Conservation (phyloP, 2,888 invertebrate genomes). For the Orthosia gracilis region DNA sequence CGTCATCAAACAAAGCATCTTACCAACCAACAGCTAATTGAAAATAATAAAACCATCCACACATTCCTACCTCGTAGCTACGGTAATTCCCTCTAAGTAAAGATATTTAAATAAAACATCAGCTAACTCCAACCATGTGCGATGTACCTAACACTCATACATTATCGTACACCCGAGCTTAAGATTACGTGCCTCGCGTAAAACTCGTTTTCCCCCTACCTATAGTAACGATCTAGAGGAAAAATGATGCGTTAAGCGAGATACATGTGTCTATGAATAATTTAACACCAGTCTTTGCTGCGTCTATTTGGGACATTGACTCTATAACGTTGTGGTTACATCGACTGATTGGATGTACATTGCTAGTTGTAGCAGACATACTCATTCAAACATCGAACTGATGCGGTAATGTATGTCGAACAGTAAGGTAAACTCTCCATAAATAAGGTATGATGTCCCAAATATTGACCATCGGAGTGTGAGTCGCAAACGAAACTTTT, state of each 20-base stretch:
- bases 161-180: conserved; percentile 63
- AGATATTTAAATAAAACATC: conserved; percentile 70
- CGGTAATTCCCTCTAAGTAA: conserved; percentile 62
- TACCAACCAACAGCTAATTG: conserved; percentile 55
- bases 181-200: conserved; percentile 62
- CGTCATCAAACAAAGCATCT: conserved; percentile 51
- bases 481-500: conserved; percentile 35
- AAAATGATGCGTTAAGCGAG: conserved; percentile 74
- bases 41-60: conserved; percentile 60
- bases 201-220: conserved; percentile 53
- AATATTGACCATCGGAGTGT: conserved; percentile 49
- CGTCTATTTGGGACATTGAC: conserved; percentile 47
- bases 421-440: not conserved
- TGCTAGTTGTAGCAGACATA: not conserved
- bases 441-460: conserved; percentile 26
- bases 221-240: conserved; percentile 60
- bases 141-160: conserved; percentile 59
- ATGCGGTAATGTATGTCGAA: conserved; percentile 22
- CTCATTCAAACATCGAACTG: not conserved
- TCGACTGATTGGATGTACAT: conserved; percentile 30
- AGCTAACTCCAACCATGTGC: conserved; percentile 46
- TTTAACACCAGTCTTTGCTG: conserved; percentile 66
- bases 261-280: conserved; percentile 73
- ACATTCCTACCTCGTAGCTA: conserved; percentile 49
- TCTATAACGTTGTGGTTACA: conserved; percentile 33